Evolutionary conservation across 2,888 invertebrate species (phyloP).

Genomic region (Andricus curvator): DNA sequence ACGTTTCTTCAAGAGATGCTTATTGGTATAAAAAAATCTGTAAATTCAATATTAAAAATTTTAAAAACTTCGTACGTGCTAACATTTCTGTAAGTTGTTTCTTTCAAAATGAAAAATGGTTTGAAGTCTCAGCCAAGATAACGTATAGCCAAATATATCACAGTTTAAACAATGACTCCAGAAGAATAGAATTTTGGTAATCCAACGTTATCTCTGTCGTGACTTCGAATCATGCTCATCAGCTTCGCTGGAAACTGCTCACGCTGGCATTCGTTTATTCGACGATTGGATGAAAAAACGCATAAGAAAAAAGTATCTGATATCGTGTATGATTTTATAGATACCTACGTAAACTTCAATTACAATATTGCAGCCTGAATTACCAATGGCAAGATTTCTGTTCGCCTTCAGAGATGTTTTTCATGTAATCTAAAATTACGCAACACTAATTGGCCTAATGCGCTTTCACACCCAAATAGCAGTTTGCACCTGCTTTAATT

Average conservation of each 20-base stretch:
- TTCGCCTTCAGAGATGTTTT: neutral
- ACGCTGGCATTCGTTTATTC: constrained; percentile 4
- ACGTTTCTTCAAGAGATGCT: neutral
- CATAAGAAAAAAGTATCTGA: neutral
- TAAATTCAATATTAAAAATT: no score
- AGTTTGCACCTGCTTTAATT: neutral
- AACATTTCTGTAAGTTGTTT: no score
- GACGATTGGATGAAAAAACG: constrained; percentile 11
- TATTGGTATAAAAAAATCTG: neutral
- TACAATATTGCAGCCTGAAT: neutral
- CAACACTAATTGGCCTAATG: neutral
- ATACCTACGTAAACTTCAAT: neutral
- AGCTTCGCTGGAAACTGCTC: no score
- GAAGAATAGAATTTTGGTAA: no score
- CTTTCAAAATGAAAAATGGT: no score
- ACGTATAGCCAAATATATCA: no score
- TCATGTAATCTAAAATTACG: neutral
- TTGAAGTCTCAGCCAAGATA: no score
- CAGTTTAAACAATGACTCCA: no score
- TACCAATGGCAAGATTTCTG: neutral
- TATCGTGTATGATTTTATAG: neutral
- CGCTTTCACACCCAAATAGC: neutral
- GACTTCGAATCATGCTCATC: no score
- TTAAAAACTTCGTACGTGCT: no score
- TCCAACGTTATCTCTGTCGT: no score